Conservation (phyloP, 2,888 invertebrate genomes). For the Plemyria rubiginata region DNA sequence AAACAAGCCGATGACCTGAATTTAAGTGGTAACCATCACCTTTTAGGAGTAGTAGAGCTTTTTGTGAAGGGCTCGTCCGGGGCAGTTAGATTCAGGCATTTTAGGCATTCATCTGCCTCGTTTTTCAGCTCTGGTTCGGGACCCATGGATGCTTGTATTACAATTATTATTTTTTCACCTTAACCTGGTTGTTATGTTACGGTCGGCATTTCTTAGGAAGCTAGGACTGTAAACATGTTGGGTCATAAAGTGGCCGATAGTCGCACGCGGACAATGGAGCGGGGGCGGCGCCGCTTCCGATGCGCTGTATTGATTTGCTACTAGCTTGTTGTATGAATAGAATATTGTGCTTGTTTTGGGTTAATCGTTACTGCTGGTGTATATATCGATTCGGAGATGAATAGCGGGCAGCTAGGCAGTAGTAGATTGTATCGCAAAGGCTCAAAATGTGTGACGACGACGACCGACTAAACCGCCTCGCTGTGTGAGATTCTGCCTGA, state of each 20-base stretch:
- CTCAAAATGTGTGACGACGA: neutral
- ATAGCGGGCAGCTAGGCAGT: neutral
- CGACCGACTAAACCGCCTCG: too few species aligned
- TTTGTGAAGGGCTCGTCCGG: too few species aligned
- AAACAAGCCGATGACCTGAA: too few species aligned
- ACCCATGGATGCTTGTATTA: too few species aligned
- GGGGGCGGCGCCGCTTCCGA: constrained; percentile 65
- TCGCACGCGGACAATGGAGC: constrained; percentile 58
- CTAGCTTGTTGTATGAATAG: constrained; percentile 30
- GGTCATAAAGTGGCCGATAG: constrained; percentile 27
- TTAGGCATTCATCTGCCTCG: too few species aligned
- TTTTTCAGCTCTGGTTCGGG: too few species aligned
- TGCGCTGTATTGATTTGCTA: constrained; percentile 51
- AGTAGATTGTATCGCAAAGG: neutral
- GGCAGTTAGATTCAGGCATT: too few species aligned
- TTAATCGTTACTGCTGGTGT: constrained; percentile 17
- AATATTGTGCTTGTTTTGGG: constrained; percentile 31
- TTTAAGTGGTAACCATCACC: too few species aligned
- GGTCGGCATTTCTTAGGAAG: neutral
- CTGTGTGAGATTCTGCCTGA: too few species aligned
- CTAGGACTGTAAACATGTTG: constrained; percentile 9
- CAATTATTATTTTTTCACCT: neutral
- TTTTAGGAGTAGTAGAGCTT: too few species aligned
- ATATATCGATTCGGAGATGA: constrained; percentile 2
- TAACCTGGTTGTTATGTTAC: neutral